Percentiles rank a stretch among this genome's conserved stretches.
Evolutionary conservation across 2,113 vertebrate species (phyloP).

Genomic region (Acinonyx jubatus): DNA sequence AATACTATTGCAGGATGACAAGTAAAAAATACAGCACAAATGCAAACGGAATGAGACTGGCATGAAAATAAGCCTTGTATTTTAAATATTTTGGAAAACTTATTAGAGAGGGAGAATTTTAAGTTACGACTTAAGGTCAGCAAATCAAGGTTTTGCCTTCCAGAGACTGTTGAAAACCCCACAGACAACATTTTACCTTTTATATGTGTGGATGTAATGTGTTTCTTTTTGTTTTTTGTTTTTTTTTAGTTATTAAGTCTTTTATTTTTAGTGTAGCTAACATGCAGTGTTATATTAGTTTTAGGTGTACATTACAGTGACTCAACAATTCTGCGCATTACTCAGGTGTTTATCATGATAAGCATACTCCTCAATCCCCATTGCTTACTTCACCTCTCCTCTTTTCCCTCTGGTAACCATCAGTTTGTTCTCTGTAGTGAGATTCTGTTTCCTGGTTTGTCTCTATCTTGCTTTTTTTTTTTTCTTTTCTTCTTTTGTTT

Average conservation of each 20-base stretch:
- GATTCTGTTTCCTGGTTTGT: not conserved
- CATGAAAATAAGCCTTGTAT: not conserved
- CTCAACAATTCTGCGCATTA: not conserved
- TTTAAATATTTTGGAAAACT: not conserved
- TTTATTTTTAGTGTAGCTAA: not conserved
- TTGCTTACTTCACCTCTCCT: not conserved
- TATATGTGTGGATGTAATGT: not conserved
- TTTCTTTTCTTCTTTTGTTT: not conserved
- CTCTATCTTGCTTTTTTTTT: not conserved
- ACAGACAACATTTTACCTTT: not conserved
- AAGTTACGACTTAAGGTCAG: not conserved
- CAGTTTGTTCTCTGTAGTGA: not conserved
- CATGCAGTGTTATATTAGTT: not conserved
- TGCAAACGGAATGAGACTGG: not conserved
- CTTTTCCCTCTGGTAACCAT: not conserved
- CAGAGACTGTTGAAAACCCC: not conserved
- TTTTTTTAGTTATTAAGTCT: not conserved
- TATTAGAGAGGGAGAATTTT: not conserved
- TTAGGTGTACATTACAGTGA: not conserved
- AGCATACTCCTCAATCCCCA: not conserved
- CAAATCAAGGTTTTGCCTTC: constrained; percentile 3
- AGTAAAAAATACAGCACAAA: not conserved
- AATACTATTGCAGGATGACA: not conserved
- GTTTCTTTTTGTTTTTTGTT: too few species aligned
- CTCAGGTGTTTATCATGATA: not conserved